These are phyloP conservation scores for Diarsia brunnea DNA, from an alignment of 2,888 invertebrate species.

Conservation along the genomic window DNA sequence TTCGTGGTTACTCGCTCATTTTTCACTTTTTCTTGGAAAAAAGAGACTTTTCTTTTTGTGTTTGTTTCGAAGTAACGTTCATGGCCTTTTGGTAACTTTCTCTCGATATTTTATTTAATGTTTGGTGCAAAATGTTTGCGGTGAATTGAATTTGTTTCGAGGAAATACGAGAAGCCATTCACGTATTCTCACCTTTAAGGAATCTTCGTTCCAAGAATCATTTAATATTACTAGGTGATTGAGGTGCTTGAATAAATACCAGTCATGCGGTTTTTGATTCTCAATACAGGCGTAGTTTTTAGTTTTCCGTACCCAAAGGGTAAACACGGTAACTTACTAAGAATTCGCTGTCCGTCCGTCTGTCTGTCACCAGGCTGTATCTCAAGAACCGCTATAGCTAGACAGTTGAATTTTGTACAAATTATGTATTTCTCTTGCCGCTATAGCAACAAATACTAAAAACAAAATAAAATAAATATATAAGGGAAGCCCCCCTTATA, in stretches of 20 bases:
- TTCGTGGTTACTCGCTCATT: conserved; percentile 16
- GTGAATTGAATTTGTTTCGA: not conserved
- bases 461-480: no score
- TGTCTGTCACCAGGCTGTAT: no score
- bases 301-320: no score
- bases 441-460: no score
- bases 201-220: not conserved
- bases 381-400: no score
- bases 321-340: no score
- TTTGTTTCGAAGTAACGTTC: conserved; percentile 17
- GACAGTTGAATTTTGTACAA: no score
- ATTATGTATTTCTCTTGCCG: no score
- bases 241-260: not conserved
- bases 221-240: not conserved
- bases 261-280: not conserved
- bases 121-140: conserved; percentile 9
- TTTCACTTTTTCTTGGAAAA: conserved; percentile 13
- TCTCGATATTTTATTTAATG: conserved; percentile 33
- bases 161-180: not conserved
- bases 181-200: not conserved
- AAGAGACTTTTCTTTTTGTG: conserved; percentile 6
- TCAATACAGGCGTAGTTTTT: not conserved
- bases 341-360: no score
- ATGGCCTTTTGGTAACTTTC: conserved; percentile 11
- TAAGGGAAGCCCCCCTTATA: no score